Percentiles rank a stretch among this genome's conserved stretches.
Conservation (phyloP, 2,888 invertebrate species). For the Idaea aversata region DNA sequence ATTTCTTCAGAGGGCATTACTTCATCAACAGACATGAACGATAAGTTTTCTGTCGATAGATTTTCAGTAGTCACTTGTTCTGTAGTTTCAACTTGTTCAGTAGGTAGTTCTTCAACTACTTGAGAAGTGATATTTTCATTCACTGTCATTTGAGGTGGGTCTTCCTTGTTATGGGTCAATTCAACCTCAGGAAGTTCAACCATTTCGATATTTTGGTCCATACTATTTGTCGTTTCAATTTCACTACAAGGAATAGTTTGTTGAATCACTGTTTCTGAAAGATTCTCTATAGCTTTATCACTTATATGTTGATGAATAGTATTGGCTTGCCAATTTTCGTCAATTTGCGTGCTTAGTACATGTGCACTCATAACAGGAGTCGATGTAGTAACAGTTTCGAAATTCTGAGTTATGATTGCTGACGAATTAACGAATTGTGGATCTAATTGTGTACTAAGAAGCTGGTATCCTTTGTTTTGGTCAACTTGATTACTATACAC, state of each 20-base stretch:
- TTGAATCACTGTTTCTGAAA: constrained; percentile 31
- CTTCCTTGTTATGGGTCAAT: neutral
- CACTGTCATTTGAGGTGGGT: neutral
- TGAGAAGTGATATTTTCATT: neutral
- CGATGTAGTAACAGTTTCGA: constrained; percentile 63
- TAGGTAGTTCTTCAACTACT: neutral
- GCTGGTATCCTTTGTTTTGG: constrained; percentile 78
- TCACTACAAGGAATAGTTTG: constrained; percentile 30
- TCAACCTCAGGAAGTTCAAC: constrained; percentile 35
- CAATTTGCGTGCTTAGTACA: constrained; percentile 50
- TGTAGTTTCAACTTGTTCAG: constrained; percentile 10
- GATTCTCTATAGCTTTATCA: constrained; percentile 36
- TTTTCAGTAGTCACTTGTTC: constrained; percentile 9
- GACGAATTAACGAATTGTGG: constrained; percentile 66
- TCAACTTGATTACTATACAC: constrained; percentile 82
- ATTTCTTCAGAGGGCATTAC: constrained; percentile 17
- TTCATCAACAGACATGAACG: constrained; percentile 7
- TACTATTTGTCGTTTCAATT: constrained; percentile 24
- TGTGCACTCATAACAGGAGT: constrained; percentile 74
- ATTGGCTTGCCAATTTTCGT: constrained; percentile 53
- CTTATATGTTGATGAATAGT: constrained; percentile 37
- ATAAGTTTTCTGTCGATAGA: constrained; percentile 4
- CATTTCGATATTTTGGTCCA: constrained; percentile 30
- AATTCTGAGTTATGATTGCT: constrained; percentile 67
- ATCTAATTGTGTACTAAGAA: constrained; percentile 55